Conservation (phyloP, 2,888 invertebrate species). For the Actias luna region DNA sequence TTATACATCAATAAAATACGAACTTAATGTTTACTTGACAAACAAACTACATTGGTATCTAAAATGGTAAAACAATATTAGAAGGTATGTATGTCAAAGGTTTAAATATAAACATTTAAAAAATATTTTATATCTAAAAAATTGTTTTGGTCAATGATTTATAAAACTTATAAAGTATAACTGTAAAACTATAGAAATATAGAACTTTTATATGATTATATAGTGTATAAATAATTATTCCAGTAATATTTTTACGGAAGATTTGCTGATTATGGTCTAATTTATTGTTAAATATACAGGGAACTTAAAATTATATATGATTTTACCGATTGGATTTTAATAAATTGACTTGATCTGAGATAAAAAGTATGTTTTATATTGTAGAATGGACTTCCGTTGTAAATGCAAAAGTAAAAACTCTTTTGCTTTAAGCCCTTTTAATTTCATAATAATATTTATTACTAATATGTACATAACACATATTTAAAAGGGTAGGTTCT, state of each 20-base stretch:
- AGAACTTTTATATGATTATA: background rate
- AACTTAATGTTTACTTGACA: background rate
- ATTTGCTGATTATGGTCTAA: background rate
- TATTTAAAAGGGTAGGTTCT: conserved; percentile 29
- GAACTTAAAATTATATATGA: background rate
- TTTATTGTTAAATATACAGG: background rate
- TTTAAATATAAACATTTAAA: background rate
- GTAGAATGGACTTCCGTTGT: background rate
- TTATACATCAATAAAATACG: background rate
- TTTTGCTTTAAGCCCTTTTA: conserved; percentile 33
- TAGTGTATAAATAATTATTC: background rate
- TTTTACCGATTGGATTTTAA: background rate
- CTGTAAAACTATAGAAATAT: conserved; percentile 9
- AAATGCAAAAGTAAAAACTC: background rate
- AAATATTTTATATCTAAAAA: conserved; percentile 11
- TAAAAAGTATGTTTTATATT: background rate
- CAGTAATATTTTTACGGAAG: background rate
- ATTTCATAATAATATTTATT: conserved; percentile 54
- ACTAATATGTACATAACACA: conserved; percentile 74
- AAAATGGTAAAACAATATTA: background rate
- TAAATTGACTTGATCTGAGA: background rate
- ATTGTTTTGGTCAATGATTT: conserved; percentile 15
- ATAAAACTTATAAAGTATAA: conserved; percentile 12
- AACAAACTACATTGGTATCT: conserved; percentile 1
- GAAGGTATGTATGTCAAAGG: background rate